Evolutionary conservation across 2,113 vertebrate genomes (phyloP).

Genomic region (Neogobius melanostomus): DNA sequence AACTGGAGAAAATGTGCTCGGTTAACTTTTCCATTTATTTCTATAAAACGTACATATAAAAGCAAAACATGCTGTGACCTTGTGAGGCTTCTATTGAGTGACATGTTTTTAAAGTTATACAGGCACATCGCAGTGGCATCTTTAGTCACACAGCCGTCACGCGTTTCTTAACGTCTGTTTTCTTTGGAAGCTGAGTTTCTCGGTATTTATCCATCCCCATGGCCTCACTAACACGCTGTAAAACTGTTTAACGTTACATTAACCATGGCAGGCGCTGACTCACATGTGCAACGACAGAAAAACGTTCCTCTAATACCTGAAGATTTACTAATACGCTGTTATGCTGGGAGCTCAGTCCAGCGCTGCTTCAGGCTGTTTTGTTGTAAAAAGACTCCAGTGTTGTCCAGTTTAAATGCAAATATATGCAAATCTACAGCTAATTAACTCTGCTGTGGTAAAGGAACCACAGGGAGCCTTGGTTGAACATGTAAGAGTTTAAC

Average conservation of each 20-base stretch:
- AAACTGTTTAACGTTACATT: not conserved
- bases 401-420: not conserved
- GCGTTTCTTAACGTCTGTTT: not conserved
- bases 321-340: not conserved
- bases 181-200: not conserved
- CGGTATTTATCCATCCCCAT: not conserved
- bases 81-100: too few relatives aligned
- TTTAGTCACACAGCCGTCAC: not conserved
- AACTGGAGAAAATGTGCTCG: too few relatives aligned
- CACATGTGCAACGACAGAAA: not conserved
- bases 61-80: too few relatives aligned
- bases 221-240: not conserved
- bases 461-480: not conserved
- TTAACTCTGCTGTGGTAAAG: not conserved
- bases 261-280: not conserved
- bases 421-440: slow-evolving; percentile 1
- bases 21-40: too few relatives aligned
- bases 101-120: too few relatives aligned
- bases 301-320: not conserved
- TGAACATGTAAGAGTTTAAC: not conserved
- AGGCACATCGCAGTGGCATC: not conserved
- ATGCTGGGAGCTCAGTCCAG: not conserved
- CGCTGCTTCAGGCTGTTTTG: not conserved
- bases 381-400: not conserved
- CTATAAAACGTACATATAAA: too few relatives aligned